Conservation (phyloP, 2,113 vertebrate genomes). For the Jacana jacana region DNA sequence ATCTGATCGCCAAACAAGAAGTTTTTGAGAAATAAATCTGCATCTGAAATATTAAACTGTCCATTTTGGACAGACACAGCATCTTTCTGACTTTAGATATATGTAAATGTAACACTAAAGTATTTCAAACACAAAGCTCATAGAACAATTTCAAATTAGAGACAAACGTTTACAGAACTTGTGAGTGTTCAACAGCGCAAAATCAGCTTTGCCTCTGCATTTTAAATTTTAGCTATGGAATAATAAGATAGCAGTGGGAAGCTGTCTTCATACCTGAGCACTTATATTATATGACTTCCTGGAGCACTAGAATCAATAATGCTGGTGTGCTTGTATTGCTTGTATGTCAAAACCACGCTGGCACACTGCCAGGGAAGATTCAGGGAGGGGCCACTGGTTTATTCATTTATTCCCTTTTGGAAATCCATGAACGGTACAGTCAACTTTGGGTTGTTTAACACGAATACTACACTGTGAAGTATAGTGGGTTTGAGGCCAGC, state of each 20-base stretch:
- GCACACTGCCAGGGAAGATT: not conserved
- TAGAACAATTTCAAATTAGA: not conserved
- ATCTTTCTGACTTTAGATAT: not conserved
- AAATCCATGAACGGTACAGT: not conserved
- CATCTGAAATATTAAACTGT: not conserved
- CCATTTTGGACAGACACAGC: not conserved
- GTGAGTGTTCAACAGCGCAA: not conserved
- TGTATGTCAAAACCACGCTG: conserved; percentile 39
- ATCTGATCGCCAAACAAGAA: not conserved
- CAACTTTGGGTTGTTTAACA: not conserved
- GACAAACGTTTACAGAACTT: not conserved
- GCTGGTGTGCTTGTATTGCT: too few relatives aligned
- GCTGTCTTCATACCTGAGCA: conserved; percentile 25
- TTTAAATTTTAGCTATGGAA: not conserved
- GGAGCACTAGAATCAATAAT: conserved; percentile 19
- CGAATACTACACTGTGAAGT: not conserved
- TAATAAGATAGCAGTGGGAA: conserved; percentile 32
- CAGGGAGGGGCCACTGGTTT: not conserved
- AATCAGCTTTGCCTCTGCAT: not conserved
- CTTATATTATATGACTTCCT: conserved; percentile 62
- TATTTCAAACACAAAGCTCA: not conserved
- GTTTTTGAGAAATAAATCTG: not conserved
- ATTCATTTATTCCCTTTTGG: not conserved
- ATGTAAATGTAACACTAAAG: not conserved
- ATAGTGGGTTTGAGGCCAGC: not conserved